A percentile compares a stretch with the other conserved stretches of the same genome.
Conservation (phyloP, 1,140 invertebrate species). For the Drosophila ambigua region DNA sequence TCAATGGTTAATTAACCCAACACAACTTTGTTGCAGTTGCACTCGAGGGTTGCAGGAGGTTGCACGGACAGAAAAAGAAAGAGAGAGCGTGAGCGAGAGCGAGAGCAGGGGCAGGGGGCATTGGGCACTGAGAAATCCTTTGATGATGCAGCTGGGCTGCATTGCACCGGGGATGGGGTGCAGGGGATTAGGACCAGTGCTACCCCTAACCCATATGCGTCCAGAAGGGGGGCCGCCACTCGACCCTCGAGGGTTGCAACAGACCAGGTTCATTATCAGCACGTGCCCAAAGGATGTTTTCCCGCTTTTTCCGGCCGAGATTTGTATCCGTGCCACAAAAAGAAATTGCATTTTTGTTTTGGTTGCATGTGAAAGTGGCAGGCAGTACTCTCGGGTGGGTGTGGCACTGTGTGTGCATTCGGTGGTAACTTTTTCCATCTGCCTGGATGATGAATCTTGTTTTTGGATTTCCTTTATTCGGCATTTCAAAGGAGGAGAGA, state of each 20-base stretch:
- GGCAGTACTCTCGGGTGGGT: slow-evolving; percentile 17
- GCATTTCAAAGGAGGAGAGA: background rate
- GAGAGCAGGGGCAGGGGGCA: background rate
- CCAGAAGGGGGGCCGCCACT: slow-evolving; percentile 49
- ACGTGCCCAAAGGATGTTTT: slow-evolving; percentile 63
- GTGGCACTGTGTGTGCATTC: slow-evolving; percentile 42
- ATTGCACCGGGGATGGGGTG: slow-evolving; percentile 13
- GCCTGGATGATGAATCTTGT: slow-evolving; percentile 42
- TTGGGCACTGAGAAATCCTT: slow-evolving; percentile 41
- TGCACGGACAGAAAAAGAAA: background rate
- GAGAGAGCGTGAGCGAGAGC: too few species aligned
- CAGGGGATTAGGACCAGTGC: slow-evolving; percentile 58
- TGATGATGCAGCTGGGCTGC: slow-evolving; percentile 69
- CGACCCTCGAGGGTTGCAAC: slow-evolving; percentile 46
- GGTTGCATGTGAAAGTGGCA: slow-evolving; percentile 57
- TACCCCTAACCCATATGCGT: slow-evolving; percentile 42
- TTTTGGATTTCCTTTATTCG: slow-evolving; percentile 3
- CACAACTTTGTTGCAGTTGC: slow-evolving; percentile 57
- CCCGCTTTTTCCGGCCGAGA: slow-evolving; percentile 58
- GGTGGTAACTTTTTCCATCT: slow-evolving; percentile 51
- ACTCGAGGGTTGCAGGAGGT: slow-evolving; percentile 45
- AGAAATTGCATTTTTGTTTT: slow-evolving; percentile 72
- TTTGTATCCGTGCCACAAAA: slow-evolving; percentile 59
- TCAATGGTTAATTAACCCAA: slow-evolving; percentile 73
- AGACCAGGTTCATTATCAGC: slow-evolving; percentile 73